phyloP scores from a whole-genome alignment of 2,888 invertebrate genomes.

The Platycnemis pennipes region DNA sequence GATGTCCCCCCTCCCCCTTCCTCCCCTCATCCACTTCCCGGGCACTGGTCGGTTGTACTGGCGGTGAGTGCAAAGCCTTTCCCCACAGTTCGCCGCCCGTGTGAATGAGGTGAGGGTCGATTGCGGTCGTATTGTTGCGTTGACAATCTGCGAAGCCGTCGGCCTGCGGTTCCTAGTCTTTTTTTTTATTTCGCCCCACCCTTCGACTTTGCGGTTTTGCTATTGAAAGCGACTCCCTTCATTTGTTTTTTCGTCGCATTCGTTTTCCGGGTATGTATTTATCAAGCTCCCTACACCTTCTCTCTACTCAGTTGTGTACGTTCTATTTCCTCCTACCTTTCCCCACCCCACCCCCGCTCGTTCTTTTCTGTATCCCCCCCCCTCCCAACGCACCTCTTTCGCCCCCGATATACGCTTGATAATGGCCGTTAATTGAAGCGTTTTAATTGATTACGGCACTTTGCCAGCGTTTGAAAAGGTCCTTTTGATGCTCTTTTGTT shows the following conservation, averaged over 20 bases:
- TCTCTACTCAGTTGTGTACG: neutral
- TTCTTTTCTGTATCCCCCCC: neutral
- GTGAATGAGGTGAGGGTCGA: conserved; percentile 26
- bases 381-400: neutral
- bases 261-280: neutral
- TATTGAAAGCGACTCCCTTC: neutral
- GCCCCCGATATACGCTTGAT: neutral
- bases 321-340: neutral
- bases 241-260: neutral
- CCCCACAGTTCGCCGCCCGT: neutral
- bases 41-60: neutral
- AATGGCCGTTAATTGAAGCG: conserved; percentile 36
- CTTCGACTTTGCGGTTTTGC: conserved; percentile 24
- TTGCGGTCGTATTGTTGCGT: conserved; percentile 52
- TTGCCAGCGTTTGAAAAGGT: conserved; percentile 19
- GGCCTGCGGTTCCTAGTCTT: neutral
- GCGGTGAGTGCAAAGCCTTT: neutral
- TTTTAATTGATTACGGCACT: conserved; percentile 40
- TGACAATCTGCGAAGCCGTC: conserved; percentile 42
- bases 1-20: neutral
- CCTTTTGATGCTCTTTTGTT: neutral
- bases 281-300: neutral
- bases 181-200: neutral
- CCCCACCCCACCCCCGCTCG: neutral
- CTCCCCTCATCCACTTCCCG: neutral